A percentile compares a stretch with the other conserved stretches of the same genome.
phyloP scores from a whole-genome alignment of 1,140 invertebrate genomes.

The Anoplolepis gracilipes region DNA sequence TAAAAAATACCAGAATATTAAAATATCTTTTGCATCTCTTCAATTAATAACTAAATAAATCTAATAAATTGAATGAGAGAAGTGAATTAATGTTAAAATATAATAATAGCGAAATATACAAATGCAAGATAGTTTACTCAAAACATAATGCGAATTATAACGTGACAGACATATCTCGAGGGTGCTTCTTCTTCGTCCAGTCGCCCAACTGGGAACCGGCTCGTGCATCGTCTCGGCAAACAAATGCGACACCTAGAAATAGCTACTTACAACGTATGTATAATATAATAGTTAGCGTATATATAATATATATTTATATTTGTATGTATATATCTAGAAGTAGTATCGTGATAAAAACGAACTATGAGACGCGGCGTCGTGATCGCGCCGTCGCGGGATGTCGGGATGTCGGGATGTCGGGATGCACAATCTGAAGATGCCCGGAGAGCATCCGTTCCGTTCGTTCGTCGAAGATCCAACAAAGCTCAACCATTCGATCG shows the following conservation, averaged over 20 bases:
- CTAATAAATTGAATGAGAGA: slow-evolving; percentile 9
- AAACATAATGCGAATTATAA: not conserved
- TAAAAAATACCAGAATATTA: not conserved
- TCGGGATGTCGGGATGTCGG: slow-evolving; percentile 63
- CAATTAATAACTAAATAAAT: not conserved
- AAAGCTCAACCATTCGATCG: not conserved
- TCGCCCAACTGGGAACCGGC: slow-evolving; percentile 62
- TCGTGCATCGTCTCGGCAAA: slow-evolving; percentile 73
- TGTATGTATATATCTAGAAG: slow-evolving; percentile 74
- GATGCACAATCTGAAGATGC: not conserved
- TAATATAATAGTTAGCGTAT: slow-evolving; percentile 63
- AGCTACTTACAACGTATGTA: slow-evolving; percentile 76
- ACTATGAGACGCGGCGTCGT: slow-evolving; percentile 77
- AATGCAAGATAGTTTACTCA: not conserved
- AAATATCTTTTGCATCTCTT: not conserved
- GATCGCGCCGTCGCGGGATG: slow-evolving; percentile 54
- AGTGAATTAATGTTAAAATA: not conserved
- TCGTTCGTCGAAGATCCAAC: not conserved
- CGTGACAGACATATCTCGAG: not conserved
- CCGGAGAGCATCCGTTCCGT: not conserved
- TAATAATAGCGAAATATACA: not conserved
- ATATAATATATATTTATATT: slow-evolving; percentile 66
- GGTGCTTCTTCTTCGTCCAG: slow-evolving; percentile 1
- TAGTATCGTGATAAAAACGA: slow-evolving; percentile 84
- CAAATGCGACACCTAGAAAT: slow-evolving; percentile 76